phyloP scores from a whole-genome alignment of 1,140 invertebrate species.

The Hylaeus volcanicus region DNA sequence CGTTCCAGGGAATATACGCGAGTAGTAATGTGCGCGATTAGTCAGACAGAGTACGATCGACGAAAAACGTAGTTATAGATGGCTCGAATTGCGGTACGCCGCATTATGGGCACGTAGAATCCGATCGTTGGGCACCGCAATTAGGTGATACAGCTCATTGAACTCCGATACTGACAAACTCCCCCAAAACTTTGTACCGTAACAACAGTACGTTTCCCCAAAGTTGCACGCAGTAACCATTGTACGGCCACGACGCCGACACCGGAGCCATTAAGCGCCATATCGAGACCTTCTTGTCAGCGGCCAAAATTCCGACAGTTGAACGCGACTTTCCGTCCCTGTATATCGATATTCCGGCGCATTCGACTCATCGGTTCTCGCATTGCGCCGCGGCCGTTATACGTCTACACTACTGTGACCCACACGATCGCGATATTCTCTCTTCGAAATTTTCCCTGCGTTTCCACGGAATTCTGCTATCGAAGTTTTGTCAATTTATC shows the following conservation, averaged over 20 bases:
- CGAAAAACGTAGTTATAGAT: not conserved
- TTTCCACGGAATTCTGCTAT: not conserved
- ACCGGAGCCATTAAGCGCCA: slow-evolving; percentile 35
- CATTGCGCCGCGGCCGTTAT: not conserved
- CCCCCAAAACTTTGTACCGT: slow-evolving; percentile 15
- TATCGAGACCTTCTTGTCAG: slow-evolving; percentile 42
- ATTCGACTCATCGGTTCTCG: slow-evolving; percentile 5
- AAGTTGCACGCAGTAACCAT: slow-evolving; percentile 39
- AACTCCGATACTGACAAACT: slow-evolving; percentile 37
- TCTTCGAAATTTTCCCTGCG: not conserved
- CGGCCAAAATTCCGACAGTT: slow-evolving; percentile 23
- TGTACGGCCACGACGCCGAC: not conserved
- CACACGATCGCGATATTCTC: too few relatives aligned
- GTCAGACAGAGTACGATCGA: not conserved
- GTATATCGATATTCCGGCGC: slow-evolving; percentile 2
- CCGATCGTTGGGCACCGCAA: slow-evolving; percentile 34
- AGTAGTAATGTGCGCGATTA: not conserved
- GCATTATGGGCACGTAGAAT: slow-evolving; percentile 15
- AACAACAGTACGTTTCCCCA: slow-evolving; percentile 27
- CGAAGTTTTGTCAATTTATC: too few relatives aligned
- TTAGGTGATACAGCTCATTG: slow-evolving; percentile 49
- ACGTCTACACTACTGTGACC: not conserved
- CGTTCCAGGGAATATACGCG: too few relatives aligned
- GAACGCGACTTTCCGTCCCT: slow-evolving; percentile 6
- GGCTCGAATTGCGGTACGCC: slow-evolving; percentile 9